Base-by-base conservation (phyloP, 2,888 invertebrate species). In the Rosalia funebris region DNA sequence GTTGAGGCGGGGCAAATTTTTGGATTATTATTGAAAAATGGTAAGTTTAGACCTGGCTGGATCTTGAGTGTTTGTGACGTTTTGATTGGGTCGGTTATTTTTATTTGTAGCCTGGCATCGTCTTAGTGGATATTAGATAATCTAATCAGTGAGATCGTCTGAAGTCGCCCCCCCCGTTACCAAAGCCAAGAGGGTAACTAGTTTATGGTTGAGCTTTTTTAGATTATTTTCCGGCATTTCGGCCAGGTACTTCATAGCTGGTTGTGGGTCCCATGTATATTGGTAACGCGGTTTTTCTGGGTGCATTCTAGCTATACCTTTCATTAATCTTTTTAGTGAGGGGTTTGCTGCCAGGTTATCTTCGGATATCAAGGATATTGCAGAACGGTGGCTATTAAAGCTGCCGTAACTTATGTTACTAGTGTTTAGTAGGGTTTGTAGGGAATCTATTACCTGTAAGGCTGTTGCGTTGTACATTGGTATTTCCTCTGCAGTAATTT, bases 91-190 rank as follows among this genome's bases (percentile, higher is more conserved):
- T 69, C 70, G 4, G 69, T 48, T 17, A 70, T 68, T n/a, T 53
- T 56, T 5, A 70, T 67, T 14, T 46, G 57, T 20, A 68, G 36
- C 34, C 46, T 50, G 0, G 50, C 12, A 1, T 37, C 1, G 4
- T 32, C 11, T 12, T 47, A 14, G 1, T 3, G 10, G 11, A 63
- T 41, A 15, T 53, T 65, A 20, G 41, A 25, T n/a, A 67, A 9
- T n/a, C 63, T 55, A 12, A 71, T 72, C 7, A 59, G 10, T 4
- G 69, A 63, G 16, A 70, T 60, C 0, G 72, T 73, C 42, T 66
- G 63, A 1, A 63, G 17, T 66, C 71, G 55, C 32, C 65, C 69
- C 1, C n/a, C 63, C 71, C 5, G 73, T 70, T n/a, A 58, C 32
- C 2, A 72, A 46, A 7, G 69, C 67, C 5, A 71, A 52, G n/a